Conservation (phyloP, 2,797 vertebrate genomes). For the Cryptoblepharus egeriae region DNA sequence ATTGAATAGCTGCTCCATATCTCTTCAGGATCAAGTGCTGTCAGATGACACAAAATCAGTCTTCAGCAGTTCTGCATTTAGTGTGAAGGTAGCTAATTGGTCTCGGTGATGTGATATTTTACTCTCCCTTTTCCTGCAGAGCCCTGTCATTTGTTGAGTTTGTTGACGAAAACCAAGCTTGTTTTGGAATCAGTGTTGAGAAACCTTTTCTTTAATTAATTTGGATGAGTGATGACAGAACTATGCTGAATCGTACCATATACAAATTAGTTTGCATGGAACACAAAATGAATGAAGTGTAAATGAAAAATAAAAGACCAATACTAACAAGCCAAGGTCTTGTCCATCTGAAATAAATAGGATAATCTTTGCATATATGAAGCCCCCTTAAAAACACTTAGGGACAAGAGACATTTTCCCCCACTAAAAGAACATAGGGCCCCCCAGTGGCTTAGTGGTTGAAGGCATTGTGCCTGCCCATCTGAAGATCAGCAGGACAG, state of each 20-base stretch:
- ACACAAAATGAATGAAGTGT: background rate
- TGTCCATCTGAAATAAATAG: background rate
- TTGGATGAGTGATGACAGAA: background rate
- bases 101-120: background rate
- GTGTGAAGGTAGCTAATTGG: slow-evolving; percentile 3
- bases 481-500: too few relatives aligned
- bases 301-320: background rate
- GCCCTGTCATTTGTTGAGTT: background rate
- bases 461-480: too few relatives aligned
- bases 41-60: background rate
- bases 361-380: background rate
- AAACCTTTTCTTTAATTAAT: slow-evolving; percentile 6
- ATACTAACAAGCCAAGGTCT: background rate
- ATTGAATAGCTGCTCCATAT: background rate
- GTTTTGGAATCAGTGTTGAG: background rate
- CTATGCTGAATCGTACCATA: background rate
- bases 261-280: background rate
- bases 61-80: background rate
- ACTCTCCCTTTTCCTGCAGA: background rate
- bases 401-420: too few relatives aligned
- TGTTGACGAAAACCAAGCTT: background rate
- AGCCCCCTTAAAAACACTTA: background rate
- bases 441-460: too few relatives aligned
- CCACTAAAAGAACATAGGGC: too few relatives aligned
- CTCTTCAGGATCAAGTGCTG: slow-evolving; percentile 20